Base-by-base conservation (phyloP, 2,888 invertebrate genomes). In the Dorcus parallelipipedus region DNA sequence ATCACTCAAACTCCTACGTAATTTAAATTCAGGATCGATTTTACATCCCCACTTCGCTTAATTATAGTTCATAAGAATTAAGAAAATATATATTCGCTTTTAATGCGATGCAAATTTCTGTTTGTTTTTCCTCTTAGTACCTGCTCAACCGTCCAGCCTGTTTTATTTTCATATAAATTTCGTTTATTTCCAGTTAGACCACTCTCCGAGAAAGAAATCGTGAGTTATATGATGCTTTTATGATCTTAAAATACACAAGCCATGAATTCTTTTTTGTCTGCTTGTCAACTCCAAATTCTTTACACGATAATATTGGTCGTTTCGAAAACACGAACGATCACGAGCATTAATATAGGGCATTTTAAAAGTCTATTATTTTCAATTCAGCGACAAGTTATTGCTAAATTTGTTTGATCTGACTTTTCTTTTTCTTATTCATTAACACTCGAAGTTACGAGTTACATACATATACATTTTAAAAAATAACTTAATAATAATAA, bases 81-180 rank as follows among this genome's bases (percentile, higher is more conserved):
- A 65, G 59, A 62, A 57, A 60, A 61, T 56, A 60, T 56, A 59
- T 56, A 67, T 65, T 9, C 45, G 14, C 65, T 62, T 64, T 64
- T 65, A 71, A 71, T 67, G 66, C 66, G 69, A 72, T 71, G 71
- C 69, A 70, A 70, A 70, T 71, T 64, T 69, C 63, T 69, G 68
- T 71, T 71, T 71, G 70, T 73, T 71, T 72, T 70, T 66, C 63
- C 66, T 39, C 42, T 47, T 26, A 55, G 38, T 26, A 43, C 64
- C 43, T 33, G 47, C 26, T 20, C 20, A 33, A 17, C 61, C 66
- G 68, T 70, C 70, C 58, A 60, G 52, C 60, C 70, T 66, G 68
- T 73, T 74, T 73, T 71, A 71, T 72, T 72, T 70, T 68, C 67
- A 61, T 67, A 73, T 73, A 74, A 74, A 74, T 73, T 70, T 58